Conservation (phyloP, 2,113 vertebrate species). For the Pterocles orientalis region DNA sequence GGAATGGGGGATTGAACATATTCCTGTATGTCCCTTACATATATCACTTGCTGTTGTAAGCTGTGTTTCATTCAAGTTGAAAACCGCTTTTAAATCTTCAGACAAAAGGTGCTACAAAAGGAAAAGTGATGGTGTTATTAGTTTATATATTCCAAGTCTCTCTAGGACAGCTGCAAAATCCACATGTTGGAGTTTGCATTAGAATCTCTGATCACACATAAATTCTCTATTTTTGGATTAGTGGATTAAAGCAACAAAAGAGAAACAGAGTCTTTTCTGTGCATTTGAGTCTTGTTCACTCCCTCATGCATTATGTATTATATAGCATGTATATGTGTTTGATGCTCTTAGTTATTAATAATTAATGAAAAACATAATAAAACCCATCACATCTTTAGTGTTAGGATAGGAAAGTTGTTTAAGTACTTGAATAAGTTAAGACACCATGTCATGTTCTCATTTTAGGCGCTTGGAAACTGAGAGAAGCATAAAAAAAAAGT, state of each 20-base stretch:
- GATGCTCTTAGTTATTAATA: not conserved
- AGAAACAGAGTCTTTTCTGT: not conserved
- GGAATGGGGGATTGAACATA: not conserved
- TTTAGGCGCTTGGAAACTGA: not conserved
- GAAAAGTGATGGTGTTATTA: not conserved
- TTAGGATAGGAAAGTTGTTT: not conserved
- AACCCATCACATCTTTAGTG: not conserved
- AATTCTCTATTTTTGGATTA: not conserved
- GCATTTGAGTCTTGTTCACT: not conserved
- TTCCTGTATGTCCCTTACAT: not conserved
- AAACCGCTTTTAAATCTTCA: slow-evolving; percentile 3
- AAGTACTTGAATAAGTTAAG: not conserved
- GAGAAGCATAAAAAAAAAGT: not conserved
- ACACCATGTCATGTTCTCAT: not conserved
- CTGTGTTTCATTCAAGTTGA: not conserved
- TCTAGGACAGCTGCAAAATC: not conserved
- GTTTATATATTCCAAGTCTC: not conserved
- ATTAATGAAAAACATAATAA: not conserved
- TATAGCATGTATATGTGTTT: not conserved
- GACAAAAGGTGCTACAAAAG: slow-evolving; percentile 14
- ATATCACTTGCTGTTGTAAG: not conserved
- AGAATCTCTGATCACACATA: not conserved
- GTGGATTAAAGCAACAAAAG: not conserved
- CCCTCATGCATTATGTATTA: not conserved
- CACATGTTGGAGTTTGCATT: not conserved